These are phyloP conservation scores for Trachurus trachurus DNA, from an alignment of 2,797 vertebrate genomes.

Conservation along the genomic window DNA sequence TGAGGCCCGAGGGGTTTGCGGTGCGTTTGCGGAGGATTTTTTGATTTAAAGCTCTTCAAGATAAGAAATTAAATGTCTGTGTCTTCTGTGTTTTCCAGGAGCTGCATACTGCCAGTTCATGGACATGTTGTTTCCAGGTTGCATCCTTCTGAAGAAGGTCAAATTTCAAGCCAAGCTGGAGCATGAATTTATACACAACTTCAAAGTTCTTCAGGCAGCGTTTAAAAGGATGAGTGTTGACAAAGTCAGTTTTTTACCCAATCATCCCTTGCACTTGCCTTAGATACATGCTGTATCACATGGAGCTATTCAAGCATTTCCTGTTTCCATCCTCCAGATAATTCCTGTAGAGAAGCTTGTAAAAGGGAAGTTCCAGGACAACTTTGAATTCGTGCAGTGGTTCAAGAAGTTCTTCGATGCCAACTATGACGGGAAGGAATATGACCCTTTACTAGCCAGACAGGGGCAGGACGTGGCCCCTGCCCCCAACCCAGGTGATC, in stretches of 20 bases:
- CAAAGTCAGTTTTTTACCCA: constrained; percentile 87
- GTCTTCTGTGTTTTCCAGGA: constrained; percentile 80
- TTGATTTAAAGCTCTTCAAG: not conserved
- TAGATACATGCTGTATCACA: not conserved
- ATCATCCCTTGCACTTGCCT: not conserved
- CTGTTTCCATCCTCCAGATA: constrained; percentile 85
- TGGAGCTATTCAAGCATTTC: constrained; percentile 7
- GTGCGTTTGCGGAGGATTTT: too few species aligned
- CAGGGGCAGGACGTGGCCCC: constrained; percentile 95
- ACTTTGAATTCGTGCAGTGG: constrained; percentile 99
- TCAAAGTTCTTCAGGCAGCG: constrained; percentile 98
- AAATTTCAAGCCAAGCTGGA: constrained; percentile 99
- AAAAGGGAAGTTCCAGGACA: constrained; percentile 99
- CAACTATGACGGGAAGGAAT: constrained; percentile 99
- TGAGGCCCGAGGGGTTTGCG: constrained; percentile 58
- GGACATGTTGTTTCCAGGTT: constrained; percentile 99
- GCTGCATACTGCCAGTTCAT: constrained; percentile 99
- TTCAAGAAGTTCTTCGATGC: constrained; percentile 99
- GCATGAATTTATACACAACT: constrained; percentile 98
- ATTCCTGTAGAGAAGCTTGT: constrained; percentile 97
- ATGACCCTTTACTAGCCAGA: constrained; percentile 94
- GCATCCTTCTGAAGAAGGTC: constrained; percentile 96
- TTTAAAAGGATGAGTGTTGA: constrained; percentile 98
- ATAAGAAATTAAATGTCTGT: not conserved
- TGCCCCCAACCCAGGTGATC: constrained; percentile 97